Evolutionary conservation across 23 tunicate species (phyloP), one percentile per base, ranked within the genome.

Genomic region (Trididemnum nubilum): DNA sequence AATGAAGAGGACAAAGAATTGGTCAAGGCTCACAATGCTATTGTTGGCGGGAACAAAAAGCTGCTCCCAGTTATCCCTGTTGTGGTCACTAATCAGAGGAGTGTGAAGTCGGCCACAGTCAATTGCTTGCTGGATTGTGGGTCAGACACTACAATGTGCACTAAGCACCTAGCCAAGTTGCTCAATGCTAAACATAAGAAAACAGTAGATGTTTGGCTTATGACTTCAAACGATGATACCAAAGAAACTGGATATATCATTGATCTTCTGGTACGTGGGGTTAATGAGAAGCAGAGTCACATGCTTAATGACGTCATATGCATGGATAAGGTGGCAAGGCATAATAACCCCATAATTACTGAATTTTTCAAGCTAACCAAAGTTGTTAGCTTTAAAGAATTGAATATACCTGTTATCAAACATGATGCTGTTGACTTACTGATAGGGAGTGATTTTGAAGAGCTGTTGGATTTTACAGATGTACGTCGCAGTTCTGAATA

Each of bases 71-170:
- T 69, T 69, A 33, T 69, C 4, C 38, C 74, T 28, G 74, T 69
- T 32, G 39, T 69, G 22, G 74, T 32, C 39, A 69, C 2, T 12
- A 12, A 21, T 9, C 38, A 15, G 5, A 9, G 22, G 37, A 29
- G 12, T 9, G 74, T 36, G 5, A 69, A 33, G 38, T 69, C 74
- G 4, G 74, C 25, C 36, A 69, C 36, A 7, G 74, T 69, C 12
- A 69, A 69, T 33, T 69, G 36, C 32, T 24, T 69, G 74, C 37
- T 69, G 74, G 74, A 69, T 22, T 28, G 74, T 69, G 74, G 74
- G 2, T 69, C 27, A 3, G 74, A 69, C 22, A 69, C 74, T 3
- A 69, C 74, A 32, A 28, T 69, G 74, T 21, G 27, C 22, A 69
- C 74, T 12, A 69, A 69, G 33, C 22, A 37, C 27, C 22, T 32